Evolutionary conservation across 1,140 invertebrate genomes (phyloP).

Genomic region (Pseudomyrmex pallidus): DNA sequence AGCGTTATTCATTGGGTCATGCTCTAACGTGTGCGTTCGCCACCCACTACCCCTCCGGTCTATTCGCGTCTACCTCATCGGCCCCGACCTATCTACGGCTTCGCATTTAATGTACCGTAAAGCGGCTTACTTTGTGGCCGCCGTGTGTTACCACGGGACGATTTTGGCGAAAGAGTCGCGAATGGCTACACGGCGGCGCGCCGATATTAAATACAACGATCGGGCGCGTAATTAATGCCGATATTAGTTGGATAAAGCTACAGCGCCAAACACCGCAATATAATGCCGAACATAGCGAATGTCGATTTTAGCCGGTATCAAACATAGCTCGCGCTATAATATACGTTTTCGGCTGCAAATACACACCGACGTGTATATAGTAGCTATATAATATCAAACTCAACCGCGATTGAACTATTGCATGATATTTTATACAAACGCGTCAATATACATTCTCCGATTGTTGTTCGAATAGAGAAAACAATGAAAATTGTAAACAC

Average conservation of each 20-base stretch:
- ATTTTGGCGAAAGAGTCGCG: conserved; percentile 44
- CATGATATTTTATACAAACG: conserved; percentile 2
- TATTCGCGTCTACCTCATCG: conserved; percentile 40
- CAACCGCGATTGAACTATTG: neutral
- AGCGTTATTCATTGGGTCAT: conserved; percentile 71
- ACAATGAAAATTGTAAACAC: neutral
- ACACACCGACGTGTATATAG: neutral
- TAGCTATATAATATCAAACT: conserved; percentile 13
- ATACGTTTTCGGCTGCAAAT: no score
- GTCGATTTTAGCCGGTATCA: conserved; percentile 14
- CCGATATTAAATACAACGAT: conserved; percentile 32
- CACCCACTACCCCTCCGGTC: neutral
- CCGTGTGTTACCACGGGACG: conserved; percentile 7
- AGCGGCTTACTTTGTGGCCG: conserved; percentile 43
- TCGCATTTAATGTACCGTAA: conserved; percentile 52
- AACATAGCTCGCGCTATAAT: conserved; percentile 6
- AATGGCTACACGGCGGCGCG: neutral
- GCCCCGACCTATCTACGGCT: conserved; percentile 40
- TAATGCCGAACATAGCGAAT: conserved; percentile 15
- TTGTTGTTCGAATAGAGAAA: neutral
- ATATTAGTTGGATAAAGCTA: neutral
- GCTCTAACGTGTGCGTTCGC: neutral
- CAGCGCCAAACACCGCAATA: neutral
- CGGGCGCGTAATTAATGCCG: conserved; percentile 11
- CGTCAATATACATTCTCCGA: neutral